These are phyloP conservation scores for Pseudonaja textilis DNA, from an alignment of 2,113 vertebrate genomes.

Conservation along the genomic window DNA sequence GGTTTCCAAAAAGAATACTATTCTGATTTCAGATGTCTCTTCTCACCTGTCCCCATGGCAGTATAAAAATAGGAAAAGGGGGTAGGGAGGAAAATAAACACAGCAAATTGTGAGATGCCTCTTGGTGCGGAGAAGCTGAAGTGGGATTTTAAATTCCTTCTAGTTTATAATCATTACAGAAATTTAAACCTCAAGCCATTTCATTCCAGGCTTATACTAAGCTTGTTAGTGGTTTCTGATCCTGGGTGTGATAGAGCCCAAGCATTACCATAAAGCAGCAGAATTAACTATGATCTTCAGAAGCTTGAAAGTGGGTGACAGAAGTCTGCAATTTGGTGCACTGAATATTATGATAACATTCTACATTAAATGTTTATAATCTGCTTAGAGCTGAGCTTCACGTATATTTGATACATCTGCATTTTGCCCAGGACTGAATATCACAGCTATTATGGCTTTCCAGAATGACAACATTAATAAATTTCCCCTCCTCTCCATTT, in stretches of 20 bases:
- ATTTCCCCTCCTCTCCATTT: slow-evolving; percentile 13
- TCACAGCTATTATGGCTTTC: slow-evolving; percentile 65
- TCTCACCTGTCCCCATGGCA: slow-evolving; percentile 15
- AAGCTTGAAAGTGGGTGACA: slow-evolving; percentile 91
- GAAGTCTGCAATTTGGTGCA: slow-evolving; percentile 96
- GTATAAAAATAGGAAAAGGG: slow-evolving; percentile 58
- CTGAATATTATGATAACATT: slow-evolving; percentile 99
- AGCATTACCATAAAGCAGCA: slow-evolving; percentile 99
- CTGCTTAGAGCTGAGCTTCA: slow-evolving; percentile 96
- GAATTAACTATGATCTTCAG: slow-evolving; percentile 99
- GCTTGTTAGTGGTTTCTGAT: slow-evolving; percentile 99
- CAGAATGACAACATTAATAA: slow-evolving; percentile 62
- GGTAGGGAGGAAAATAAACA: slow-evolving; percentile 43
- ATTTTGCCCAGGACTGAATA: slow-evolving; percentile 78
- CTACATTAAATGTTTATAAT: slow-evolving; percentile 99
- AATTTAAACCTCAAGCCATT: slow-evolving; percentile 99
- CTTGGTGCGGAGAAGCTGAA: slow-evolving; percentile 81
- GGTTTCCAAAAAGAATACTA: slow-evolving; percentile 61
- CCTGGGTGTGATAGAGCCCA: slow-evolving; percentile 86
- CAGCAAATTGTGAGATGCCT: slow-evolving; percentile 65
- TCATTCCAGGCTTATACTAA: slow-evolving; percentile 98
- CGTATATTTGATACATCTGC: slow-evolving; percentile 96
- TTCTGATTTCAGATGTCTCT: slow-evolving; percentile 71
- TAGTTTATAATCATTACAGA: slow-evolving; percentile 93
- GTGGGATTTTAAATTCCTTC: slow-evolving; percentile 89